Percentiles rank a stretch among this genome's conserved stretches.
Conservation (phyloP, 2,797 vertebrate genomes). For the Muraenolepis orangiensis region DNA sequence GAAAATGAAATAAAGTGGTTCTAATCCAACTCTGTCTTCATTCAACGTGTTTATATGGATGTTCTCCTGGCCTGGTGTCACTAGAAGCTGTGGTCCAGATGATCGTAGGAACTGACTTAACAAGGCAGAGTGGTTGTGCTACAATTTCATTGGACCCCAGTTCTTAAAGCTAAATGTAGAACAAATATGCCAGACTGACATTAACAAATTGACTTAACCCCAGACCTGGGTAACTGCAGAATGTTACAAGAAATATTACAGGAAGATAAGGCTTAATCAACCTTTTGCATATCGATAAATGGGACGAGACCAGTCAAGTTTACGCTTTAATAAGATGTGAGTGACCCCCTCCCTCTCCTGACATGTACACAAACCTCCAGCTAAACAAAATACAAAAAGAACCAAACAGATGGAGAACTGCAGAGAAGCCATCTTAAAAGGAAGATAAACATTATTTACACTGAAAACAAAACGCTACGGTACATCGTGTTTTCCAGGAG, state of each 20-base stretch:
- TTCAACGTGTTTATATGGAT: not conserved
- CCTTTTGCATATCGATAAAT: too few species aligned
- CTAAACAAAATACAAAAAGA: constrained; percentile 68
- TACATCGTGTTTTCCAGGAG: constrained; percentile 36
- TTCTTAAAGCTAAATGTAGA: not conserved
- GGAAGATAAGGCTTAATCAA: too few species aligned
- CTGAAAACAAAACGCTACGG: constrained; percentile 66
- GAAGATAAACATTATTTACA: constrained; percentile 81
- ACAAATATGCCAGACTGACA: not conserved
- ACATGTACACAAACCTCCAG: constrained; percentile 67
- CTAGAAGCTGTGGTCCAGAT: too few species aligned
- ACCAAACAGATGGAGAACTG: constrained; percentile 57
- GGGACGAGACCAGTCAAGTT: constrained; percentile 39
- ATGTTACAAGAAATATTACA: too few species aligned
- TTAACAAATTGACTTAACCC: not conserved
- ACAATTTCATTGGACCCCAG: too few species aligned
- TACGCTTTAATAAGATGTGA: constrained; percentile 77
- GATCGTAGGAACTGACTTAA: too few species aligned
- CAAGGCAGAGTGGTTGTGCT: too few species aligned
- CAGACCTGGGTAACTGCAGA: not conserved
- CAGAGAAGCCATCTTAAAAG: constrained; percentile 69
- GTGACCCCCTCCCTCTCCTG: constrained; percentile 67
- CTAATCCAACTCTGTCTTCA: not conserved
- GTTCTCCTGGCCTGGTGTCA: not conserved
- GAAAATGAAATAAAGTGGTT: constrained; percentile 60